Conservation (phyloP, 1,140 invertebrate genomes). For the Antheraea pernyi region DNA sequence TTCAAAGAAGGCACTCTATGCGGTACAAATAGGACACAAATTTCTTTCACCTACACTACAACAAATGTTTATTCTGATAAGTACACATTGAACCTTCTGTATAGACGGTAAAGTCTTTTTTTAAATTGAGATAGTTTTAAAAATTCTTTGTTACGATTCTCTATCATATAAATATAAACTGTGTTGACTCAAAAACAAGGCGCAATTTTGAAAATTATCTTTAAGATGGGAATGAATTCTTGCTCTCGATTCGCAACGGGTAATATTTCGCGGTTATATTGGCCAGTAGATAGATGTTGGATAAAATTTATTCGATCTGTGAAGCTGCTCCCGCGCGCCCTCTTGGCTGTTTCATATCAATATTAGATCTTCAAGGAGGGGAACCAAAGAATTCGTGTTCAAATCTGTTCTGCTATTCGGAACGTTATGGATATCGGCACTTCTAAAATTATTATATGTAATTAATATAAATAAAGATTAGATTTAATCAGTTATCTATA, state of each 20-base stretch:
- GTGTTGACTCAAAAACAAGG: background rate
- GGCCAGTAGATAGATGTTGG: conserved; percentile 61
- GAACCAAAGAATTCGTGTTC: conserved; percentile 36
- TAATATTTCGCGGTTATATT: conserved; percentile 74
- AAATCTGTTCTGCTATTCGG: background rate
- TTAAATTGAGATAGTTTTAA: background rate
- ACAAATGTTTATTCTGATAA: background rate
- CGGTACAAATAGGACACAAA: conserved; percentile 9
- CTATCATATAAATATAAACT: background rate
- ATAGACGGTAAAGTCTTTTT: background rate
- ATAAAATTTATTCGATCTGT: conserved; percentile 64
- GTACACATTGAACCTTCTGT: background rate
- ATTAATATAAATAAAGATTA: background rate
- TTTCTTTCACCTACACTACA: conserved; percentile 4
- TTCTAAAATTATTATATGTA: no score
- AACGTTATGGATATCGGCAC: no score
- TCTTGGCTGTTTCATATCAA: conserved; percentile 70
- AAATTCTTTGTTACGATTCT: background rate
- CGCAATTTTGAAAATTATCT: background rate
- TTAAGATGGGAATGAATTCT: conserved; percentile 31
- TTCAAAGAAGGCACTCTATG: conserved; percentile 23
- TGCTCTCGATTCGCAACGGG: conserved; percentile 59
- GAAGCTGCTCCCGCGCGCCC: conserved; percentile 32
- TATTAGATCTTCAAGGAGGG: conserved; percentile 63
- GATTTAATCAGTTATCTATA: background rate